Evolutionary conservation across 2,888 invertebrate genomes (phyloP).

Genomic region (Myopa tessellatipennis): DNA sequence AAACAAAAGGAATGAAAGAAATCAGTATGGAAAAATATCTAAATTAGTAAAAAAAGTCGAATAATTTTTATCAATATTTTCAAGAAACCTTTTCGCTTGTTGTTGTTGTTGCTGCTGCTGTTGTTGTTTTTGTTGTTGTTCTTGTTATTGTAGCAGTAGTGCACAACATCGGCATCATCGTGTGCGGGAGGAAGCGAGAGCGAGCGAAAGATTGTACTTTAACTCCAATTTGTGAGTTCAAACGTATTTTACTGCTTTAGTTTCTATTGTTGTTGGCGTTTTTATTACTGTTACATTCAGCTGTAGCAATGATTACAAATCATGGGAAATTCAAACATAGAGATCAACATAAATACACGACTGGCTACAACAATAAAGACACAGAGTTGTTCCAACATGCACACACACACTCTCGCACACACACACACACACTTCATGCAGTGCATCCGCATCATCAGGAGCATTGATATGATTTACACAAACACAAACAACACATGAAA

Average conservation of each 20-base stretch:
- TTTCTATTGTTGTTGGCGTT: not conserved
- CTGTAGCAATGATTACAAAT: slow-evolving; percentile 26
- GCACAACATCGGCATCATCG: not conserved
- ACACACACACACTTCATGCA: not conserved
- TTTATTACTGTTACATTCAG: slow-evolving; percentile 4
- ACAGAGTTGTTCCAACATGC: not conserved
- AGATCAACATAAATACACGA: slow-evolving; percentile 5
- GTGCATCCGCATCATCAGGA: not conserved
- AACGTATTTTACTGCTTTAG: not conserved
- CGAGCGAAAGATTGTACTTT: not conserved
- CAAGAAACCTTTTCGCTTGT: too few species aligned
- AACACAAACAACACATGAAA: not conserved
- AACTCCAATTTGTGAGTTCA: slow-evolving; percentile 1
- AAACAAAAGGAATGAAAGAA: too few species aligned
- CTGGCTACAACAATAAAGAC: not conserved
- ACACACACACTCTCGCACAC: not conserved
- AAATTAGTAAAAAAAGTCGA: too few species aligned
- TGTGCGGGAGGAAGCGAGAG: not conserved
- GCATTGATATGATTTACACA: slow-evolving; percentile 6
- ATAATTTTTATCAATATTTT: too few species aligned
- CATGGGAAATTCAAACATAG: slow-evolving; percentile 28
- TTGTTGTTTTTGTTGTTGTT: not conserved
- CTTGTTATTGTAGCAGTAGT: not conserved
- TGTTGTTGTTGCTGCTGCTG: not conserved
- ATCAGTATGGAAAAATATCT: too few species aligned